Evolutionary conservation across 2,797 vertebrate genomes (phyloP), one percentile per base, ranked within the genome.

Genomic region (Danio albolineatus): DNA sequence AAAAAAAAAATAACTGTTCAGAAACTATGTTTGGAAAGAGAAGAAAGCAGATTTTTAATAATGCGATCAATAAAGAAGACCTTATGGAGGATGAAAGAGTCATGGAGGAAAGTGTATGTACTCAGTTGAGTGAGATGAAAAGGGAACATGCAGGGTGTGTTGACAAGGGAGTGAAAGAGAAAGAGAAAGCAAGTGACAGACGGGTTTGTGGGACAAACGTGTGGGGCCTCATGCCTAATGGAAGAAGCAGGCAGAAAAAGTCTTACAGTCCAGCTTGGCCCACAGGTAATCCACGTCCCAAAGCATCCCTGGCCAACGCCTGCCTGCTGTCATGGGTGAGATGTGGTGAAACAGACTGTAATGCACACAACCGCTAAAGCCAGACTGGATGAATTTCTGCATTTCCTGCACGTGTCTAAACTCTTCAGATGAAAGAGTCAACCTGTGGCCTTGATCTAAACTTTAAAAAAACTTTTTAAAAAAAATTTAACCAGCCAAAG

Each of bases 241-340:
- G 83, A 90, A 83, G 87, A 88, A 86, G 90, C 90, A 90, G 36
- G 60, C 69, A 64, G 76, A 71, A 76, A 62, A 62, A 84, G 72
- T 84, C 90, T 91, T 91, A 93, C 89, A 90, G 88, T 91, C 91
- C 87, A 83, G 79, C 88, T 88, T 88, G 89, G 91, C 86, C 92
- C 93, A 92, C 88, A 91, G 88, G 91, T 85, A 90, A 64, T 83
- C 88, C 84, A 90, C 83, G 90, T 93, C 90, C 90, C 91, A 92
- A 91, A 83, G 87, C 91, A 91, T 92, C 87, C 91, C 89, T 79
- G 89, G 88, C 90, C 92, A 92, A 89, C 91, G 92, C 86, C 89
- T 90, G 88, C 89, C 90, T 88, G 85, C 86, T 90, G 89, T 88
- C 62, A 87, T 91, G 92, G 86, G 88, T 88, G 91, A 93, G 89